Evolutionary conservation across 2,888 invertebrate species (phyloP).

Genomic region (Fragum whitleyi): DNA sequence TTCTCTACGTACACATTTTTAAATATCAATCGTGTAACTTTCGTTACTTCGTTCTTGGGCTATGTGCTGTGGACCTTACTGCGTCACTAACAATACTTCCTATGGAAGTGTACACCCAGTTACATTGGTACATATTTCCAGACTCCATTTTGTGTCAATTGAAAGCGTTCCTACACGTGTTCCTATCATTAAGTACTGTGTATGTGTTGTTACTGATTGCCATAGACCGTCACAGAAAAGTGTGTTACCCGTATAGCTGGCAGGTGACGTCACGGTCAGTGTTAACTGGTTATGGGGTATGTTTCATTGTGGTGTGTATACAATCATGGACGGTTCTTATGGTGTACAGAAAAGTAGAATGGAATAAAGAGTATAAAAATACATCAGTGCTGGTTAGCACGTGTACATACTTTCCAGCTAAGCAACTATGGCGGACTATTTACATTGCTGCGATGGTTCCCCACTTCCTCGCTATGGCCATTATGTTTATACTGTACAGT

Average conservation of each 20-base stretch:
- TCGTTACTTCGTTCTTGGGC: constrained; percentile 45
- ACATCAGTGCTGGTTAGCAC: constrained; percentile 15
- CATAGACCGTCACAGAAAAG: constrained; percentile 50
- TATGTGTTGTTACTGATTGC: constrained; percentile 53
- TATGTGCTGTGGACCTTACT: constrained; percentile 35
- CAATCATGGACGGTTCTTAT: constrained; percentile 33
- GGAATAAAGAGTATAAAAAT: not conserved
- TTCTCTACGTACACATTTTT: constrained; percentile 50
- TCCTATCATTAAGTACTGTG: constrained; percentile 38
- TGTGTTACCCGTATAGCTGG: constrained; percentile 44
- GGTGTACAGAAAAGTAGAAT: constrained; percentile 29
- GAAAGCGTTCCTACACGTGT: constrained; percentile 49
- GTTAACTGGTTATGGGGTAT: constrained; percentile 31
- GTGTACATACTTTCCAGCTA: constrained; percentile 27
- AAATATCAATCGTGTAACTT: constrained; percentile 46
- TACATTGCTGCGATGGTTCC: constrained; percentile 28
- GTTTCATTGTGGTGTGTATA: constrained; percentile 34
- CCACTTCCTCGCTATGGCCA: constrained; percentile 18
- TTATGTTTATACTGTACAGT: constrained; percentile 35
- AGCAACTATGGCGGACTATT: constrained; percentile 21
- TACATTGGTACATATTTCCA: constrained; percentile 54
- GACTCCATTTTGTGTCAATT: constrained; percentile 37
- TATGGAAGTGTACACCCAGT: constrained; percentile 44
- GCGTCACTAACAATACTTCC: constrained; percentile 38
- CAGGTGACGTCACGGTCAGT: constrained; percentile 35